Conservation (phyloP, 2,888 invertebrate genomes). For the Nephrotoma guestfalica region DNA sequence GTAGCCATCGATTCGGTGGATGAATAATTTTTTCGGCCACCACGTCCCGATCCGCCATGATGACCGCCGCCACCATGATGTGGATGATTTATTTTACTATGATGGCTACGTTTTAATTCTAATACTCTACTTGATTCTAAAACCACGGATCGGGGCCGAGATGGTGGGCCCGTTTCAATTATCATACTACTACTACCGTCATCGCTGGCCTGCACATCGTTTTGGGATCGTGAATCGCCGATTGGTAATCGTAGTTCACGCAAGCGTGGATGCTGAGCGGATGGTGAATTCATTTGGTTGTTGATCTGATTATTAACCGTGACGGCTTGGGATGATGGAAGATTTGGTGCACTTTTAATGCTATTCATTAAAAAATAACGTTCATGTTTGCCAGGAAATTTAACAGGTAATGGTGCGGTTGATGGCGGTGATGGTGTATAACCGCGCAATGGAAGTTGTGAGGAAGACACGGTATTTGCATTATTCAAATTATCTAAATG, state of each 20-base stretch:
- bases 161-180: conserved; percentile 42
- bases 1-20: conserved; percentile 81
- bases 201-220: conserved; percentile 43
- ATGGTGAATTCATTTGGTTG: conserved; percentile 24
- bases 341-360: conserved; percentile 65
- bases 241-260: conserved; percentile 61
- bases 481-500: conserved; percentile 39
- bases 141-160: conserved; percentile 45
- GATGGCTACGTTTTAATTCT: conserved; percentile 53
- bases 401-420: conserved; percentile 67
- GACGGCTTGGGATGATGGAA: conserved; percentile 41
- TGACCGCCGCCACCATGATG: conserved; percentile 18
- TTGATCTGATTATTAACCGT: conserved; percentile 42
- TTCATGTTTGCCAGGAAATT: conserved; percentile 50
- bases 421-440: conserved; percentile 74
- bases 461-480: conserved; percentile 33
- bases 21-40: conserved; percentile 26
- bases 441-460: conserved; percentile 50
- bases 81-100: conserved; percentile 26
- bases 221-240: conserved; percentile 48
- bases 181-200: conserved; percentile 44
- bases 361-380: conserved; percentile 51
- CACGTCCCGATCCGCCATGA: conserved; percentile 37
- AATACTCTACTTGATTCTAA: conserved; percentile 52
- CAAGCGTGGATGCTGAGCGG: conserved; percentile 49